These are phyloP conservation scores for Drosophila takahashii DNA, from an alignment of 1,140 invertebrate species.

Conservation along the genomic window DNA sequence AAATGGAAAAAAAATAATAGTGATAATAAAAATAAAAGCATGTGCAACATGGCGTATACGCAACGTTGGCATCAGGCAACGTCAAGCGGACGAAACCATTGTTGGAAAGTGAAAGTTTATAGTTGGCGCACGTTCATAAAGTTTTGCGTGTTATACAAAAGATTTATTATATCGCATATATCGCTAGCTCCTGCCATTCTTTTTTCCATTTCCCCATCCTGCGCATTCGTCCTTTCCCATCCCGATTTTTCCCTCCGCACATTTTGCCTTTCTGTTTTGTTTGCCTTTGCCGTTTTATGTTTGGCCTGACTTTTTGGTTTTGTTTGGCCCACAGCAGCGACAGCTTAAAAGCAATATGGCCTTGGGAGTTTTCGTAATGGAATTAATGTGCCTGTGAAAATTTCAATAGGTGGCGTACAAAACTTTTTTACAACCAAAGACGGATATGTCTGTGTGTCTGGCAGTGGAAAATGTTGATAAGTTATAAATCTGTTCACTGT, in stretches of 20 bases:
- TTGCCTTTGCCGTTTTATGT: conserved; percentile 59
- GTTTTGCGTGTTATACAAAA: conserved; percentile 79
- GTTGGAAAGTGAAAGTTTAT: conserved; percentile 76
- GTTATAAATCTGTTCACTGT: conserved; percentile 54
- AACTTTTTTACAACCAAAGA: conserved; percentile 50
- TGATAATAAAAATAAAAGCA: conserved; percentile 64
- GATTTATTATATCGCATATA: conserved; percentile 80
- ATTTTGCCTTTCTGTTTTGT: conserved; percentile 47
- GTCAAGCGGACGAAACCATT: conserved; percentile 40
- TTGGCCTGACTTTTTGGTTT: conserved; percentile 62
- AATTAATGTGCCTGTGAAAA: conserved; percentile 74
- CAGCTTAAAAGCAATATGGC: conserved; percentile 59
- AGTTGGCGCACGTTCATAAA: conserved; percentile 78
- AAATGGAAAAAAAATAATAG: conserved; percentile 58
- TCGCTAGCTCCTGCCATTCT: conserved; percentile 61
- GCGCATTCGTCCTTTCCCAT: conserved; percentile 7
- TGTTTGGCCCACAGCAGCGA: conserved; percentile 42
- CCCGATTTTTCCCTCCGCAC: conserved; percentile 5
- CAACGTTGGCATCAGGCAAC: conserved; percentile 42
- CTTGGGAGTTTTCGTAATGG: conserved; percentile 70
- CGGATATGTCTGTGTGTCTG: conserved; percentile 45
- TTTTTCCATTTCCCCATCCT: conserved; percentile 51
- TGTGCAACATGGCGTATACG: conserved; percentile 69
- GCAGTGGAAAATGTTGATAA: conserved; percentile 58
- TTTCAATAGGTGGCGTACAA: conserved; percentile 56